Base-by-base conservation (phyloP, 2,797 vertebrate genomes). In the Sebastes iracundus region DNA sequence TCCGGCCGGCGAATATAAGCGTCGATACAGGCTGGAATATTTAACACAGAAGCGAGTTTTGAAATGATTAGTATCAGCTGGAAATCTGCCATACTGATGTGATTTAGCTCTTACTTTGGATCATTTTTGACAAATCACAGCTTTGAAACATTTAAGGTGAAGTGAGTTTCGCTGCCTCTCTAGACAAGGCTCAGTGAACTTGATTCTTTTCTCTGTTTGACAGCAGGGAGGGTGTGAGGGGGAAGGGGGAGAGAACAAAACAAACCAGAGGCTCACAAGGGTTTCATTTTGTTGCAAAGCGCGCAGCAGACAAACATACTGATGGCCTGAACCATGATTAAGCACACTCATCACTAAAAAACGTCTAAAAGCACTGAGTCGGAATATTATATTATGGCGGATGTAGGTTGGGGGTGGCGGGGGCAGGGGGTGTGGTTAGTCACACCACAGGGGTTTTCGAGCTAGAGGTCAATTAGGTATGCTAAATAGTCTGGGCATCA, bases 391-490 rank as follows among this genome's bases (percentile, higher is more conserved):
- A 75, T 81, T 22, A 73, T 22, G 27, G 55, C 7, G 8, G 55
- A 63, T 63, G 13, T 2, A 33, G 46, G 55, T n/a, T 0, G 4
- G 23, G 14, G 58, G 49, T 18, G 33, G 68, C 0, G 18, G 63
- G 65, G 63, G 53, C n/a, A 63, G 62, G 55, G 38, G 65, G 79
- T 46, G 77, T 22, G 69, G 38, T 79, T 67, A 83, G 80, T 82
- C 79, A 76, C 77, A 79, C 88, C 53, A 27, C 56, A 61, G 55
- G 55, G 72, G 46, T 84, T 85, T 90, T 75, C 73, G 60, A 90
- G 87, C 77, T 84, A 78, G 88, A 91, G 91, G 91, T 94, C 91
- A 93, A 93, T 93, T 94, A 93, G 81, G 72, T 89, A 92, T 83
- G 88, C 79, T 87, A 93, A 95, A 90, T 35, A 93, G 91, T 77